A percentile compares a stretch with the other conserved stretches of the same genome.
Conservation (phyloP, 2,113 vertebrate species). For the Hassar affinis region DNA sequence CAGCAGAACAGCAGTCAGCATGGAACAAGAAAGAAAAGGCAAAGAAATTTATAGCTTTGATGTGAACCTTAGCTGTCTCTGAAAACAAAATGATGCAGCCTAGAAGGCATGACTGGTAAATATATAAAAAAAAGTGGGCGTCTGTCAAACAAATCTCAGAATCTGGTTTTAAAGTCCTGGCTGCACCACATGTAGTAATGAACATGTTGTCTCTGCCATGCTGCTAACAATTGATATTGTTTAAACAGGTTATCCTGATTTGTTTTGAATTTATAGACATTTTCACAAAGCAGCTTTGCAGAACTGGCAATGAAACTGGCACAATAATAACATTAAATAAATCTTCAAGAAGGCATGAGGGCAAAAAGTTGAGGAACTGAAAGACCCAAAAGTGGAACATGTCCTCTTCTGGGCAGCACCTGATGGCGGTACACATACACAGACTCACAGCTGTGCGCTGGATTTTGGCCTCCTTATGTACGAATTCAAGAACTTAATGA, state of each 20-base stretch:
- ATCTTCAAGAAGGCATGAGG: not conserved
- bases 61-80: constrained; percentile 2
- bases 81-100: constrained; percentile 1
- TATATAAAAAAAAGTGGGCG: not conserved
- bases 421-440: not conserved
- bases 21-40: not conserved
- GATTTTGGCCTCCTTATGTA: constrained; percentile 27
- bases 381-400: constrained; percentile 5
- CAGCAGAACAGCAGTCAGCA: constrained; percentile 16
- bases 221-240: not conserved
- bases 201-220: not conserved
- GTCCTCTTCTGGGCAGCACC: constrained; percentile 1
- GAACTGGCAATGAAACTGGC: not conserved
- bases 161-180: constrained; percentile 9
- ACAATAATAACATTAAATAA: not conserved
- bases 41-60: constrained; percentile 11
- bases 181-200: constrained; percentile 13
- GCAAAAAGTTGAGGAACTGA: not conserved
- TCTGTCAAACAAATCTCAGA: not conserved
- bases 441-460: constrained; percentile 11
- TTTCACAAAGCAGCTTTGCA: not conserved
- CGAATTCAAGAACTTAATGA: not conserved
- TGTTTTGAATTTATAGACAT: not conserved
- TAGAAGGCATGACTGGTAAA: constrained; percentile 11
- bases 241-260: not conserved